Base-by-base conservation (phyloP, 2,888 invertebrate species). In the Nomada lathburiana region DNA sequence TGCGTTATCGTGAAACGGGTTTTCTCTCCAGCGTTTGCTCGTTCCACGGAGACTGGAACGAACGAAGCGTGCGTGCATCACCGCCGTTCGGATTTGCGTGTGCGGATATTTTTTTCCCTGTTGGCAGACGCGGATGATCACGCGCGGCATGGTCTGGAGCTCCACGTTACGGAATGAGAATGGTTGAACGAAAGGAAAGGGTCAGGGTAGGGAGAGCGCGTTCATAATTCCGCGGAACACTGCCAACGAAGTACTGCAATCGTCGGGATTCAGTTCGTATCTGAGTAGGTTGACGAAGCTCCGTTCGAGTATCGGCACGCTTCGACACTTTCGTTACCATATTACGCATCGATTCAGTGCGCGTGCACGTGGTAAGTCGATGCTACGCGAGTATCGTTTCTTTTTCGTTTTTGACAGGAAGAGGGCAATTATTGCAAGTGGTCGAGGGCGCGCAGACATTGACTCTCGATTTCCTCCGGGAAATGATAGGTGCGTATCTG, bases 81-180 rank as follows among this genome's bases (percentile, higher is more conserved):
- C 80, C 87, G 60, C 44, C 64, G 63, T 78, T 81, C 63, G 82
- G 84, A 86, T 87, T 88, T 86, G 90, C 90, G 89, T 89, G 89
- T 87, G 90, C 87, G 89, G 85, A 74, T 57, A 71, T 83, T 90
- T 88, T 88, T 89, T 87, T 7, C 36, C 36, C 36, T 7, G 7
- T 7, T 36, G 36, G 78, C 76, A 86, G 89, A 88, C 88, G 64
- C 57, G 67, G 50, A 83, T 86, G 88, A 85, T 87, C 85, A 82
- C 86, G 86, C 84, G 70, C 75, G 76, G 74, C 73, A 60, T 77
- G 80, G 76, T 72, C 63, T 26, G 59, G n/a, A 7, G 65, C 80
- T 52, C 50, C 77, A 50, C 50, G 47, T 65, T 73, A 59, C 52
- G 42, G 67, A 80, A 84, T 76, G 77, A 44, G 76, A 77, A 82